These are phyloP conservation scores for Drosophila serrata DNA, from an alignment of 1,140 invertebrate species.

Conservation along the genomic window DNA sequence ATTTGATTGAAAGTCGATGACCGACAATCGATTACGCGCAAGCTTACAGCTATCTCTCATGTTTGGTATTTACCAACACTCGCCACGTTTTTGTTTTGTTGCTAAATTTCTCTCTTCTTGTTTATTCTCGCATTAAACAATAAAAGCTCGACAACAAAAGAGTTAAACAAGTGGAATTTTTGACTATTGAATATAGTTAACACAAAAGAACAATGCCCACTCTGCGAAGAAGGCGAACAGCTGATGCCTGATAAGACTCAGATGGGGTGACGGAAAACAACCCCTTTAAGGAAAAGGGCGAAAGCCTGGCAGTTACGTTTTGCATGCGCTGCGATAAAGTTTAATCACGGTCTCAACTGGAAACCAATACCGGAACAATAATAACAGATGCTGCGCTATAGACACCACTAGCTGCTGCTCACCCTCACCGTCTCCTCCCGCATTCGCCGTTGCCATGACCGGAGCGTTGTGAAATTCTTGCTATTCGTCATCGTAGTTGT, in stretches of 20 bases:
- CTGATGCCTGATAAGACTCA: conserved; percentile 19
- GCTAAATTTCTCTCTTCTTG: conserved; percentile 5
- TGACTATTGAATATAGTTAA: background rate
- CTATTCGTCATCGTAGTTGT: conserved; percentile 50
- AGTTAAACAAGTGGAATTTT: conserved; percentile 21
- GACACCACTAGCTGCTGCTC: conserved; percentile 11
- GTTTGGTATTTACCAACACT: conserved; percentile 17
- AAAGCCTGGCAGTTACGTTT: conserved; percentile 24
- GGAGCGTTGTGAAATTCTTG: conserved; percentile 45
- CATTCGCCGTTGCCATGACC: conserved; percentile 15
- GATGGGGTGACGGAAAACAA: conserved; percentile 18
- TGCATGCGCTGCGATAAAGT: conserved; percentile 16
- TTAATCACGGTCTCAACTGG: background rate
- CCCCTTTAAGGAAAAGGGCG: conserved; percentile 19
- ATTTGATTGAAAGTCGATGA: conserved; percentile 6
- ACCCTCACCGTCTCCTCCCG: background rate
- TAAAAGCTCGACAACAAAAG: conserved; percentile 39
- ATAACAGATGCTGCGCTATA: conserved; percentile 20
- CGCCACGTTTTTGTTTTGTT: conserved; percentile 21
- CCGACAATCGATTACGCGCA: background rate
- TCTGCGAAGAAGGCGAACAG: conserved; percentile 3
- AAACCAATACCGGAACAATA: conserved; percentile 9
- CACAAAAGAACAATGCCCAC: background rate
- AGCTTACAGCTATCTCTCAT: background rate
- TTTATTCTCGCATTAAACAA: conserved; percentile 18